Conservation (phyloP, 2,113 vertebrate genomes). For the Pelusios castaneus region DNA sequence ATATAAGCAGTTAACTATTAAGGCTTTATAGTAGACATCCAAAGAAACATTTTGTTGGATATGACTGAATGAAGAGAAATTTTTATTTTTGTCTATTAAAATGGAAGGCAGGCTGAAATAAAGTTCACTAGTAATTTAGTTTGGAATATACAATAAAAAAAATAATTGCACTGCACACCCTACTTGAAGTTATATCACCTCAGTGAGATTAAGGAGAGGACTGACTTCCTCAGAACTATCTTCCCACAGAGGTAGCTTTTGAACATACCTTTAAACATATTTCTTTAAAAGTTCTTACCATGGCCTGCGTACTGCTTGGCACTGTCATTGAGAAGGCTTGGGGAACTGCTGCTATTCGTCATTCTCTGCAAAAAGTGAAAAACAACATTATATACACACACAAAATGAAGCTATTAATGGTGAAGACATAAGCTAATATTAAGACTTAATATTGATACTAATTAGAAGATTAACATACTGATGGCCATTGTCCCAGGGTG, state of each 20-base stretch:
- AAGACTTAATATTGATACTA: background rate
- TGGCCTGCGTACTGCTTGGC: constrained; percentile 96
- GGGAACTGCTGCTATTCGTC: constrained; percentile 98
- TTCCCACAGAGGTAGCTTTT: background rate
- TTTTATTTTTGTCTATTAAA: background rate
- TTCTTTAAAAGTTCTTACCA: constrained; percentile 80
- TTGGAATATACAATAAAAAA: background rate
- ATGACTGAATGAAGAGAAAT: background rate
- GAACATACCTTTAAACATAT: background rate
- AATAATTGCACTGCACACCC: background rate
- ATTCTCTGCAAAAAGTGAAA: constrained; percentile 86
- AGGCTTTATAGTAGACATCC: background rate
- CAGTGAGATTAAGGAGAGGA: background rate
- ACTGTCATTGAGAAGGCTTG: constrained; percentile 97
- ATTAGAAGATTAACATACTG: background rate
- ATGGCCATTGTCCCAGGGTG: background rate
- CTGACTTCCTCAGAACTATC: background rate
- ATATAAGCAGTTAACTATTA: background rate
- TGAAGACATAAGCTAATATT: background rate
- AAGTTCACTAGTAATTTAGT: background rate
- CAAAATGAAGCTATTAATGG: background rate
- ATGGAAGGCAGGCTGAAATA: background rate
- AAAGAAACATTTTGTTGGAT: background rate
- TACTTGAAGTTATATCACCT: background rate
- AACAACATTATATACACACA: background rate